phyloP scores from a whole-genome alignment of 2,797 vertebrate species.

The Tokudaia tokunoshimensis region DNA sequence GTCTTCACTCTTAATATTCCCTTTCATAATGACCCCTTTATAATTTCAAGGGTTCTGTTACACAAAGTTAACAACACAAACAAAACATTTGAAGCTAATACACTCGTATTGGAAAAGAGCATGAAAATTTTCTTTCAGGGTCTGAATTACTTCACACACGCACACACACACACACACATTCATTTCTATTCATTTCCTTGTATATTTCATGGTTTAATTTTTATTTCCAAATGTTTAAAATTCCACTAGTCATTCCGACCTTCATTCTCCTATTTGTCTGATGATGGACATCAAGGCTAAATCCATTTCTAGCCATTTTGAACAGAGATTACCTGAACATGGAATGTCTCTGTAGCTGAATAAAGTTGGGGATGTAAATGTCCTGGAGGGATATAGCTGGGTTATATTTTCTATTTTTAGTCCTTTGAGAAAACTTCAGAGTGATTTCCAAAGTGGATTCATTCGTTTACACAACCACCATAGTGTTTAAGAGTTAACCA shows the following conservation, averaged over 20 bases:
- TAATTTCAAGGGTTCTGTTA: neutral
- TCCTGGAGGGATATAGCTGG: no score
- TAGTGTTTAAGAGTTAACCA: neutral
- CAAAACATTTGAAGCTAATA: neutral
- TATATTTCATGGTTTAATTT: neutral
- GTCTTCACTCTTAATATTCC: neutral
- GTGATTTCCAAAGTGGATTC: neutral
- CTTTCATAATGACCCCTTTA: neutral
- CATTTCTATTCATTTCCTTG: neutral
- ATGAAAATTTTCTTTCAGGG: neutral
- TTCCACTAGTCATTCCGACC: neutral
- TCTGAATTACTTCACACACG: neutral
- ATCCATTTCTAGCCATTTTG: neutral
- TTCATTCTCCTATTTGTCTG: neutral
- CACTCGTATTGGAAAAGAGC: neutral
- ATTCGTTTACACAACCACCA: neutral
- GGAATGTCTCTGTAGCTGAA: neutral
- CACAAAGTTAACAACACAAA: neutral
- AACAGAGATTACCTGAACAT: neutral
- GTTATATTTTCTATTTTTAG: neutral
- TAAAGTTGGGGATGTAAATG: neutral
- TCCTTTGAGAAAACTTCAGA: neutral
- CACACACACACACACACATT: no score
- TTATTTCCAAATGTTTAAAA: neutral
- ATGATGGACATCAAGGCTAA: neutral